Evolutionary conservation across 2,888 invertebrate genomes (phyloP), one percentile per base, ranked within the genome.

Genomic region (Eupelmus urozonus): DNA sequence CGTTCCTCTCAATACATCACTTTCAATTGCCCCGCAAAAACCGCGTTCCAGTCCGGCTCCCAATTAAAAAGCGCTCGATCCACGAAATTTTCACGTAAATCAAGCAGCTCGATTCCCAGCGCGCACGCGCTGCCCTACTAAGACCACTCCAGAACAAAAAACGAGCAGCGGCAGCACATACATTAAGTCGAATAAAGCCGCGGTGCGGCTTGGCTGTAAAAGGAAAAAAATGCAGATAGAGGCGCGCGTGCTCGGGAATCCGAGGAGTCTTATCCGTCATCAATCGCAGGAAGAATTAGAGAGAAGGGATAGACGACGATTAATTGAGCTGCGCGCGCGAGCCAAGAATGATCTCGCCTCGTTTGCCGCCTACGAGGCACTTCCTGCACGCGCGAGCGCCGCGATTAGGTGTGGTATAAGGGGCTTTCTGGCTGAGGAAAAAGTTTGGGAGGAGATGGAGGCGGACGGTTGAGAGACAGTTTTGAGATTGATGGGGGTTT

Each of bases 351-450:
- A 75, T 69, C 25, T 69, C 55, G 53, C 23, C 27, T 76, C 49
- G 65, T 65, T 74, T 65, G 27, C 34, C 53, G 62, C 23, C 63
- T 55, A 53, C 55, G 53, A 67, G 45, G 60, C 7, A 69, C 57
- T 76, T 76, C 76, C 69, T 74, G 66, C 49, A 20, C n/a, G 27
- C n/a, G 23, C 5, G 40, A 34, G n/a, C n/a, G n/a, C n/a, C n/a
- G n/a, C n/a, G 34, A 34, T 34, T 34, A 51, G 7, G 49, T n/a
- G 63, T n/a, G 49, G 49, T 27, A 9, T 23, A 20, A 34, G 34
- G 34, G 25, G 20, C n/a, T 34, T 9, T 62, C 13, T 13, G 29
- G 27, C n/a, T 57, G 16, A 42, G n/a, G 34, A 34, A 9, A 34
- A 34, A 34, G 34, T 34, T 34, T 34, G 5, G 9, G 34, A 34